phyloP scores from a whole-genome alignment of 53 echinoderm and acorn worm genomes.

The Hippasteria phrygiana region DNA sequence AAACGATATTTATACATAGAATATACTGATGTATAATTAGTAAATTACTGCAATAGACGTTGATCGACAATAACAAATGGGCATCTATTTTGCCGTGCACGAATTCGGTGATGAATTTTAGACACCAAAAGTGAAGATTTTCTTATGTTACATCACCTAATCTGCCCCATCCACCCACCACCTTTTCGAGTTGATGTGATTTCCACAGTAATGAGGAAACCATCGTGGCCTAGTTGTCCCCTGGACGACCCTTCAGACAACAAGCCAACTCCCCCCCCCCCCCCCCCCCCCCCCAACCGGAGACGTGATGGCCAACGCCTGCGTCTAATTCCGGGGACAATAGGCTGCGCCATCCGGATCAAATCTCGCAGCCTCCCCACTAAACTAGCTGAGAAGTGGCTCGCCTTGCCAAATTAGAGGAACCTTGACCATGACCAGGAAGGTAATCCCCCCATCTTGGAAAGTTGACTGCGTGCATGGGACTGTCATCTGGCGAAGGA shows the following conservation, averaged over 20 bases:
- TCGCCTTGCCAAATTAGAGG: not conserved
- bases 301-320: constrained; percentile 40
- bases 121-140: not conserved
- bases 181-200: not conserved
- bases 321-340: constrained; percentile 29
- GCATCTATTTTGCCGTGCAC: too few relatives aligned
- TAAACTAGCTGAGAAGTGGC: not conserved
- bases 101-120: too few relatives aligned
- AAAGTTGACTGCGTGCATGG: not conserved
- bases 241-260: constrained; percentile 17
- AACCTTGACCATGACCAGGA: constrained; percentile 51
- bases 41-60: too few relatives aligned
- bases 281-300: too few relatives aligned
- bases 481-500: constrained; percentile 53
- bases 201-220: constrained; percentile 7
- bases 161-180: not conserved
- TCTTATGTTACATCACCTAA: not conserved
- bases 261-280: not conserved
- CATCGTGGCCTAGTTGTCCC: constrained; percentile 32
- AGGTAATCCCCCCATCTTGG: constrained; percentile 40
- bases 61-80: too few relatives aligned
- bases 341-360: constrained; percentile 30
- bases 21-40: too few relatives aligned
- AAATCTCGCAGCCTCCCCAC: constrained; percentile 2
- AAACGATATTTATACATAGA: too few relatives aligned